Evolutionary conservation across 2,797 vertebrate genomes (phyloP), one percentile per base, ranked within the genome.

Genomic region (Poecilia velifera): DNA sequence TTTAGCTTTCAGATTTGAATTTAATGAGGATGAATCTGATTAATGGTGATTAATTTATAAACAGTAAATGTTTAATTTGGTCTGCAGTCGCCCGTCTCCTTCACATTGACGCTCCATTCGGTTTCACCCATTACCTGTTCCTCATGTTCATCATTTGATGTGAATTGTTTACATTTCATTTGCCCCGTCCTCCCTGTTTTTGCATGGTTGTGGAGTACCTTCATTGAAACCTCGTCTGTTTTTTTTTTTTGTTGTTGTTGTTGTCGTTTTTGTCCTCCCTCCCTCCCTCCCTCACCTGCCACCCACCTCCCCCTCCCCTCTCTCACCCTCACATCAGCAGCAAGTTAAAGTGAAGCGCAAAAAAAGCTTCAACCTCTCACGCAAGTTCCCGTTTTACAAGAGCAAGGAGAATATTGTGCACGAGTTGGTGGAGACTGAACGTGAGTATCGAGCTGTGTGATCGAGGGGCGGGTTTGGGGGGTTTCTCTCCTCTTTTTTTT

Each of bases 311-410:
- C 94, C 92, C 90, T 90, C 92, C 95, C 94, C 92, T 90, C 94
- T 95, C 93, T 94, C 95, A 95, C 97, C 94, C 96, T 96, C 92
- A 90, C 93, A 81, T 89, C 91, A 84, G 96, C 97, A 99, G 98
- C 97, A 94, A 95, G 97, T 98, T 97, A 99, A 98, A 98, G 97
- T 98, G 97, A 99, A 99, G 97, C 98, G 97, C 97, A 99, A 99
- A 99, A 99, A 99, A 98, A 99, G 98, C 97, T 99, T 99, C 94
- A 98, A 97, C 96, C 97, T 99, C 94, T 99, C 98, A 85, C 98
- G 98, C 97, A 99, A 98, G 97, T 99, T 99, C 94, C 98, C 98
- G 95, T 99, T 99, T 99, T 99, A 99, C 98, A 99, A 99, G 98
- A 99, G 98, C 98, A 99, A 98, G 97, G 98, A 98, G 97, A 99